phyloP scores from a whole-genome alignment of 2,113 vertebrate genomes.

The Gambusia holbrooki region DNA sequence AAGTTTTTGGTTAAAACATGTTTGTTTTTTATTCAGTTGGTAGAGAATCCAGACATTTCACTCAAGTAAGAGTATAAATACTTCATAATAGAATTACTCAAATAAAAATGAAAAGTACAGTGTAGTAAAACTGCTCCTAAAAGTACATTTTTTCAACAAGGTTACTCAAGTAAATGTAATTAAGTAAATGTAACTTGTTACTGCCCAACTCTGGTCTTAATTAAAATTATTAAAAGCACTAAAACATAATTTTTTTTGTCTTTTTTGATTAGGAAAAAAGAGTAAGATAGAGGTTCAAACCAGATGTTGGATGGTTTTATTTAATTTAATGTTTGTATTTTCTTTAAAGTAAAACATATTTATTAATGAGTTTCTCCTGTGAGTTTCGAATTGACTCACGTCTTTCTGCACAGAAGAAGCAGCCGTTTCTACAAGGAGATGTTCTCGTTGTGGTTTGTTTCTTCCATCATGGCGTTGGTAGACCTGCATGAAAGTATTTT shows the following conservation, averaged over 20 bases:
- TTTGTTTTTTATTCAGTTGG: too few species aligned
- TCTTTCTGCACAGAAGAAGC: neutral
- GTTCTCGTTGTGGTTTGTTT: neutral
- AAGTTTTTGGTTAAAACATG: too few species aligned
- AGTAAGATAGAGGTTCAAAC: neutral
- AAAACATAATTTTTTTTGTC: slow-evolving; percentile 19
- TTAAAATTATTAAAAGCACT: slow-evolving; percentile 30
- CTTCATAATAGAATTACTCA: too few species aligned
- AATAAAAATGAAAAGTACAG: too few species aligned
- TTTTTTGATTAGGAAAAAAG: neutral
- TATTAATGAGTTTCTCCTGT: neutral
- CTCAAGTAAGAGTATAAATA: too few species aligned
- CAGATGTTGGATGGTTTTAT: neutral
- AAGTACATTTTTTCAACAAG: too few species aligned
- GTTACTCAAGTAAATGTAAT: too few species aligned
- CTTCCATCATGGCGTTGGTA: neutral
- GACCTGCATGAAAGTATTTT: neutral
- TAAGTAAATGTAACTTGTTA: too few species aligned
- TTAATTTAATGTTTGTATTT: neutral
- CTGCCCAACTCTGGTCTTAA: too few species aligned
- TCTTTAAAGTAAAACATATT: neutral
- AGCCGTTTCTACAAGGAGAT: neutral
- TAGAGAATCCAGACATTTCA: too few species aligned
- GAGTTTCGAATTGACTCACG: slow-evolving; percentile 14
- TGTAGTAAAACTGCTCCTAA: too few species aligned